Conservation (phyloP, 92 coral and sea anemone genomes). For the Epizoanthus fatuus region DNA sequence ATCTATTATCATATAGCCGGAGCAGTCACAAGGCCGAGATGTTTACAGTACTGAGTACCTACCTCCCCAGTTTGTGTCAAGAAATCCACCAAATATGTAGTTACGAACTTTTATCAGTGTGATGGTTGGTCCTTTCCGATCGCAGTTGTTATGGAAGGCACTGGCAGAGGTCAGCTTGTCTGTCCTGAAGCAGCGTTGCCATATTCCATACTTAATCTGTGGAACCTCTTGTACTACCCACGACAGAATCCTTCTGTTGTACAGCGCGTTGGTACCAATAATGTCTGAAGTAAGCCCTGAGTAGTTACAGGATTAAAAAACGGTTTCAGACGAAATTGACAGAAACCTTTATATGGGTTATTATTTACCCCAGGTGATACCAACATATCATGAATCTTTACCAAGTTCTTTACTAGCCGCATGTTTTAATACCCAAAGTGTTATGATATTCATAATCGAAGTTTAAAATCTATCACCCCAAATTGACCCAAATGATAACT, state of each 20-base stretch:
- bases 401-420: too few relatives aligned
- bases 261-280: not conserved
- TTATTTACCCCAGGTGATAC: not conserved
- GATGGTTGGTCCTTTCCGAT: conserved; percentile 15
- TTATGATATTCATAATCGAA: too few relatives aligned
- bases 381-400: not conserved
- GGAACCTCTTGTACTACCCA: conserved; percentile 26
- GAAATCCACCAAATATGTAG: conserved; percentile 34
- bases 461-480: too few relatives aligned
- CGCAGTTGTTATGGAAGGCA: not conserved
- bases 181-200: not conserved
- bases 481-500: too few relatives aligned
- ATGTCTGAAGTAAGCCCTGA: conserved; percentile 19
- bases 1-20: too few relatives aligned
- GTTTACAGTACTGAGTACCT: not conserved
- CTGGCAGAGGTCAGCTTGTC: not conserved
- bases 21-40: too few relatives aligned
- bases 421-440: too few relatives aligned
- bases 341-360: not conserved
- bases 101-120: conserved; percentile 9
- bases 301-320: not conserved
- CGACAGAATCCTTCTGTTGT: not conserved
- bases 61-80: conserved; percentile 50
- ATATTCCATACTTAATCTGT: not conserved
- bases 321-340: not conserved